Base-by-base conservation (phyloP, 2,113 vertebrate genomes). In the Zootoca vivipara region DNA sequence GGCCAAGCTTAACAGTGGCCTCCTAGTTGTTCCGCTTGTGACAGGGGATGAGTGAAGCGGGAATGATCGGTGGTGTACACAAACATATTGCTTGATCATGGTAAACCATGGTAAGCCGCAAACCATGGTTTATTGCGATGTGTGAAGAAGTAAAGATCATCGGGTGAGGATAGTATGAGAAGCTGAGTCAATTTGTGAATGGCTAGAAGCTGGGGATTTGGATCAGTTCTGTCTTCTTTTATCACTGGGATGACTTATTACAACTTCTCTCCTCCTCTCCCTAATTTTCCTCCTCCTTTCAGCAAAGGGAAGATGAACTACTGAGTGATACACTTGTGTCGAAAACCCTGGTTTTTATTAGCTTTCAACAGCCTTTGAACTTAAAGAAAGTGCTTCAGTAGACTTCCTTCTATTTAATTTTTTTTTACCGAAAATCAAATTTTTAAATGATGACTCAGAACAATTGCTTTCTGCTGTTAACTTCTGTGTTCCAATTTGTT, bases 401-500 rank as follows among this genome's bases (percentile, higher is more conserved):
- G 12, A 86, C n/a, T 70, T 38, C 13, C 3, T 67, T 26, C 30
- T 67, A 65, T 46, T 52, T 10, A 58, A 80, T 42, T 40, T 18
- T 80, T 67, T 38, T 26, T 73, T n/a, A 18, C 33, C 18, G 4
- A 28, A 82, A 33, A 13, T 56, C 38, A 82, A 1, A 18, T 65
- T n/a, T 35, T 80, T 62, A 3, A 10, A 35, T n/a, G 30, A 58
- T 15, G 18, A 30, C 30, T 10, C 8, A 42, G 64, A 70, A 70
- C 40, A 52, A 18, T 18, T 91, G 30, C 38, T 88, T 30, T 30
- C 30, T 15, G 38, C 46, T 92, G 40, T 78, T 0, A 5, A 78
- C 69, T 56, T 7, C n/a, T 7, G 67, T 62, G 2, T 42, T 91
- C 46, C 90, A 28, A 85, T 92, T 94, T 90, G 1, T 94, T 92